Base-by-base conservation (phyloP, 2,888 invertebrate genomes). In the Phanerotoma sp. region DNA sequence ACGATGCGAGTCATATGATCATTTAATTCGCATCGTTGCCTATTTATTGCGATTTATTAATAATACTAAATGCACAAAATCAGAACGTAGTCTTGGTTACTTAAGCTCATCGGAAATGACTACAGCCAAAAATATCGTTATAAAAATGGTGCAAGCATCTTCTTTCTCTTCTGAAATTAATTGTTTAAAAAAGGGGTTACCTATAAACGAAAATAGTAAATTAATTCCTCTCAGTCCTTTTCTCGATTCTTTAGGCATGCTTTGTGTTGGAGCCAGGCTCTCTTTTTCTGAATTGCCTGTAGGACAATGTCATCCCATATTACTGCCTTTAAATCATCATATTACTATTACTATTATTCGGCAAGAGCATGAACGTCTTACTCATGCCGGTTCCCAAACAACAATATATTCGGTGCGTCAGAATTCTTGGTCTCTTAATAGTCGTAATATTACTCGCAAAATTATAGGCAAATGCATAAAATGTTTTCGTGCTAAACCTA, bases 391-490 rank as follows among this genome's bases (percentile, higher is more conserved):
- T 3, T 33, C 42, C 7, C 58, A 60, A 32, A 5, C 51, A 3
- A 56, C 58, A 2, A 40, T 60, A n/a, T 25, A 46, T 1, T 30
- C 41, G 2, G 33, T 58, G 3, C 18, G 50, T 13, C 57, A 54
- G 7, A 16, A 22, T 11, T 57, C 46, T 18, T 61, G 61, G 59
- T 33, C 59, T n/a, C n/a, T 61, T 21, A 51, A 54, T n/a, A 53
- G 54, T 5, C 40, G 52, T 15, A 15, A 16, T 5, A 15, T 45
- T n/a, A 56, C 61, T 1, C 52, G 56, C 11, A 20, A 42, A 2
- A 2, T 52, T 4, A 42, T 61, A 11, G 37, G 33, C 4, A 33
- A 52, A 7, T 63, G 57, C 13, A 13, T 59, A 2, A 28, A 16
- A 2, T 61, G 58, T 45, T 47, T 49, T 5, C 44, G 51, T 3